Evolutionary conservation across 1,140 invertebrate genomes (phyloP), one percentile per base, ranked within the genome.

Genomic region (Drosophila lacertosa): DNA sequence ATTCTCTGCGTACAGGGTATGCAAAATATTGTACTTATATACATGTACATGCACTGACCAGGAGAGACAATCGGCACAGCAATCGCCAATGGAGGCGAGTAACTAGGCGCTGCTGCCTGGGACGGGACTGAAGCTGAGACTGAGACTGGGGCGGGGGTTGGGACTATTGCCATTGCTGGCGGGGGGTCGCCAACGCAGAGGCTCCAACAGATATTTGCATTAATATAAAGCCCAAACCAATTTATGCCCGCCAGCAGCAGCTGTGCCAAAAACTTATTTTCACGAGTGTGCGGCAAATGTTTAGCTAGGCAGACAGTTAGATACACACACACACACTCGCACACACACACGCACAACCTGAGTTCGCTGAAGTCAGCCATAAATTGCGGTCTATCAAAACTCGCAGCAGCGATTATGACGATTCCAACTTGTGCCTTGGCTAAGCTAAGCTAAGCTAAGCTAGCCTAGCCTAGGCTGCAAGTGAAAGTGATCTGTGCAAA

Each of bases 151-250:
- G 59, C 24, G 16, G 13, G 32, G 6, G 22, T 18, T 45, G 68
- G 39, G 20, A 26, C 18, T 24, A 16, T 32, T 29, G 60, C 26
- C 24, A 40, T 9, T 26, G 53, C 54, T 48, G 44, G 59, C 59
- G 26, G 55, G 47, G 60, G 64, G 72, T 88, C 83, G 65, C 82
- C 77, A 81, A 84, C 77, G 82, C 82, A 80, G 47, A 66, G 66
- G 26, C 63, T 57, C 76, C 77, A 69, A 70, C 58, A 79, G 84
- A 78, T 86, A 89, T 90, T 90, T 90, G 76, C 81, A 88, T 90
- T 90, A 90, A 88, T 75, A 84, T 74, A 83, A 90, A 81, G 78
- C 71, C 66, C 64, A 72, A 71, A 73, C 74, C 75, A 88, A 90
- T 90, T 90, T 90, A 83, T 88, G 57, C 78, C 78, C 73, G 76